Conservation (phyloP, 2,113 vertebrate species). For the Centropus bengalensis region DNA sequence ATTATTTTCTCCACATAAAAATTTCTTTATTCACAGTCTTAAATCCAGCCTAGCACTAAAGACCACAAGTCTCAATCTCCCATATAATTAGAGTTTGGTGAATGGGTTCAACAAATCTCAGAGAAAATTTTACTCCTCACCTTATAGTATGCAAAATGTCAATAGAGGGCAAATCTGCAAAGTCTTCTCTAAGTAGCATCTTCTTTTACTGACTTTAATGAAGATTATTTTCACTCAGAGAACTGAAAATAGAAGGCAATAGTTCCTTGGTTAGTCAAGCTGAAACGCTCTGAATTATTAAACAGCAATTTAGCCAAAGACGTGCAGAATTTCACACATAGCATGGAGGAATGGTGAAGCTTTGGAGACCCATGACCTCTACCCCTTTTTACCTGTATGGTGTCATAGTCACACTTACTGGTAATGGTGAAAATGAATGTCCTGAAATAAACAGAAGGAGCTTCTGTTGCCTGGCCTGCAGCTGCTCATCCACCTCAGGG, state of each 20-base stretch:
- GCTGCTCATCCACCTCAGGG: not conserved
- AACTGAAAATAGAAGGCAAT: not conserved
- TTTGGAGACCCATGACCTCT: not conserved
- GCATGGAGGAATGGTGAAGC: rapidly evolving
- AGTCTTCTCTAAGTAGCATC: not conserved
- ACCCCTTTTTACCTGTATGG: not conserved
- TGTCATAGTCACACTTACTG: not conserved
- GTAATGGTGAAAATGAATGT: not conserved
- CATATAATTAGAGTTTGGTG: not conserved
- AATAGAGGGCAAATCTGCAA: not conserved
- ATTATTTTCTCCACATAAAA: slow-evolving; percentile 20
- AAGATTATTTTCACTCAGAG: not conserved
- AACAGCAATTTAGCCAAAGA: not conserved
- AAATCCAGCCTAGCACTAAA: not conserved
- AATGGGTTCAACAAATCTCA: not conserved
- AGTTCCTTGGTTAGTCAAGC: not conserved
- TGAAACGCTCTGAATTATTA: not conserved
- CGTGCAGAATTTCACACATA: not conserved
- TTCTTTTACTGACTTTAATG: not conserved
- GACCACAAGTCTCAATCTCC: not conserved
- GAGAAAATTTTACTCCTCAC: not conserved
- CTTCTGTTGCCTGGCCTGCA: not conserved
- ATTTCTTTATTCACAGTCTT: not conserved
- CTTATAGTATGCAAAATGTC: not conserved
- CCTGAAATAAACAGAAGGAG: not conserved